phyloP scores from a whole-genome alignment of 2,113 vertebrate species.

The Gyps fulvus region DNA sequence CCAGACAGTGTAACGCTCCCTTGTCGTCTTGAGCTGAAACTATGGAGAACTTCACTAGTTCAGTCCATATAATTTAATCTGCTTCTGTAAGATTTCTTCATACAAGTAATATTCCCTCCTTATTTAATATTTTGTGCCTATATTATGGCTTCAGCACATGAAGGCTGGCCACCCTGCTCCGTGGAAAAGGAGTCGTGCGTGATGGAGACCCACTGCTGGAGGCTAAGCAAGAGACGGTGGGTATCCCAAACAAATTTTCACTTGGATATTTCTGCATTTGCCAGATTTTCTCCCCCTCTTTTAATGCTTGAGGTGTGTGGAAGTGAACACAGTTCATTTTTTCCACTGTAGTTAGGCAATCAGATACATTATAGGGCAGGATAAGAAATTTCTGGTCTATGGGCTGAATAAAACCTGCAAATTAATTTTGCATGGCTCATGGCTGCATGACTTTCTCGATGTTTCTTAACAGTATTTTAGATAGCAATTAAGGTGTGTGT shows the following conservation, averaged over 20 bases:
- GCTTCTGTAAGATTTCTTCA: not conserved
- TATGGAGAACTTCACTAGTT: not conserved
- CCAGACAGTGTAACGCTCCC: not conserved
- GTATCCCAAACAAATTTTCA: not conserved
- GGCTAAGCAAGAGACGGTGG: not conserved
- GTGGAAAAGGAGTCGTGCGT: not conserved
- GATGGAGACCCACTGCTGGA: not conserved
- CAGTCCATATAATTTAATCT: not conserved
- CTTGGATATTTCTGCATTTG: not conserved
- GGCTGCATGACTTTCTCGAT: fast-evolving
- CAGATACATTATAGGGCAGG: not conserved
- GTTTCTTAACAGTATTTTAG: not conserved
- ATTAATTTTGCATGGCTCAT: not conserved
- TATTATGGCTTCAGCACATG: not conserved
- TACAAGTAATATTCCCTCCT: not conserved
- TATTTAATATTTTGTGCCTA: not conserved
- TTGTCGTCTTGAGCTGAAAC: not conserved
- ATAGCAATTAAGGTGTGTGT: not conserved
- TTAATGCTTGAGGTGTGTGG: not conserved
- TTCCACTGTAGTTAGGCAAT: not conserved
- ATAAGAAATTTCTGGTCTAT: not conserved
- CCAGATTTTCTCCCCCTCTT: not conserved
- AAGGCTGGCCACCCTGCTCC: too few species aligned
- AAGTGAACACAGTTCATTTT: not conserved
- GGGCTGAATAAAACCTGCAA: not conserved